Conservation (phyloP, 1,140 invertebrate species). For the Drosophila watanabei region DNA sequence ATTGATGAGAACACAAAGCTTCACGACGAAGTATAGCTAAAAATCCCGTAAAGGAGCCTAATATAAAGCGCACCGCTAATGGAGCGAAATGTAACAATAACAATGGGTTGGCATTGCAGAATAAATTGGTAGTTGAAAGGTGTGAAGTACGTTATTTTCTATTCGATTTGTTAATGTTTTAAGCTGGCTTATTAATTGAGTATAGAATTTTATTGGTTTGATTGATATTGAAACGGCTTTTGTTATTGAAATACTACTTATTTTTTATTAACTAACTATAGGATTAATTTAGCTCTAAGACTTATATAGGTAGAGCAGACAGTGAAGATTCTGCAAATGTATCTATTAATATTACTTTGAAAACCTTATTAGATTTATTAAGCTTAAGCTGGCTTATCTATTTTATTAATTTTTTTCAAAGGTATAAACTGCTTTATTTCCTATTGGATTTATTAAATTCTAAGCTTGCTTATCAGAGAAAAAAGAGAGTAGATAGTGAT, state of each 20-base stretch:
- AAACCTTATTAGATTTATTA: too few relatives aligned
- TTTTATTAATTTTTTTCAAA: too few relatives aligned
- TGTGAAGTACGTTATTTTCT: neutral
- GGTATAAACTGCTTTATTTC: neutral
- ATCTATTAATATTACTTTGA: too few relatives aligned
- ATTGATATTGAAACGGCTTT: neutral
- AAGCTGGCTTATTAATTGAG: neutral
- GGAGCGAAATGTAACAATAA: constrained; percentile 22
- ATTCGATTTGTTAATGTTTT: neutral
- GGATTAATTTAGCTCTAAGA: too few relatives aligned
- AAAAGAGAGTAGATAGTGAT: too few relatives aligned
- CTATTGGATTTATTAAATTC: neutral
- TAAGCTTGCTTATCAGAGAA: neutral
- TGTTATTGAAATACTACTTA: neutral
- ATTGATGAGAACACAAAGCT: constrained; percentile 60
- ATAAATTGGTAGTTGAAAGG: neutral
- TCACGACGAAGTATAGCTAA: constrained; percentile 1
- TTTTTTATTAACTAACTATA: too few relatives aligned
- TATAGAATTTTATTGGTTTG: neutral
- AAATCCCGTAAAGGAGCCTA: neutral
- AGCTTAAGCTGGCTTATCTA: too few relatives aligned
- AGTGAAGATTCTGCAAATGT: too few relatives aligned
- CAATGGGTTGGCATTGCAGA: neutral
- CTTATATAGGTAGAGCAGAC: too few relatives aligned
- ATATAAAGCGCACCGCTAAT: constrained; percentile 36